Evolutionary conservation across 2,888 invertebrate species (phyloP).

Genomic region (Cheilosia scutellata): DNA sequence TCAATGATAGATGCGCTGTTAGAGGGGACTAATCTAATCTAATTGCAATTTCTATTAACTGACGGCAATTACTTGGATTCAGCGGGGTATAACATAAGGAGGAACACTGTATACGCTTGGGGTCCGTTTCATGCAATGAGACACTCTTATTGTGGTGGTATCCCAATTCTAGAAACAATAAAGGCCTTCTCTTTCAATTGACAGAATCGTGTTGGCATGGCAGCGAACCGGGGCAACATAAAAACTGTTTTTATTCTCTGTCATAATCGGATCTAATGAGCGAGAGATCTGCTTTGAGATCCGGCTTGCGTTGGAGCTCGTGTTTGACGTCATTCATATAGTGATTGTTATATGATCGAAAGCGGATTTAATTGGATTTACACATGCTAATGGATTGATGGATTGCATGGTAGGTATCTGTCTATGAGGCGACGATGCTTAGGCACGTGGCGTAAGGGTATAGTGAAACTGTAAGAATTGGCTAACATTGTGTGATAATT

Average conservation of each 20-base stretch:
- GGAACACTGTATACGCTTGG: conserved; percentile 26
- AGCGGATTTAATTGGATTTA: conserved; percentile 66
- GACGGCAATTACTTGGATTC: conserved; percentile 49
- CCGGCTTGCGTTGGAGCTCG: conserved; percentile 58
- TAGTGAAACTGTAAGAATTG: too few species aligned
- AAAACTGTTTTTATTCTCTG: conserved; percentile 9
- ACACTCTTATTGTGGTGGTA: conserved; percentile 31
- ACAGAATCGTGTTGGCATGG: conserved; percentile 69
- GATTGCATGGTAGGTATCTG: not conserved
- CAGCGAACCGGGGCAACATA: conserved; percentile 16
- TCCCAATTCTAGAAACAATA: conserved; percentile 28
- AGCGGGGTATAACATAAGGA: conserved; percentile 49
- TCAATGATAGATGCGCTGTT: conserved; percentile 50
- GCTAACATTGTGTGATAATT: too few species aligned
- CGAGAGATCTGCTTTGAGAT: conserved; percentile 37
- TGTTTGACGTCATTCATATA: conserved; percentile 63
- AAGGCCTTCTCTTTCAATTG: conserved; percentile 47
- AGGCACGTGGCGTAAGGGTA: too few species aligned
- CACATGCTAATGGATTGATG: conserved; percentile 7
- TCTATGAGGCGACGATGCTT: not conserved
- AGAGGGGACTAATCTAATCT: conserved; percentile 29
- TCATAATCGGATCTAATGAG: conserved; percentile 19
- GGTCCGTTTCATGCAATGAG: conserved; percentile 16
- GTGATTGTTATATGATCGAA: conserved; percentile 45
- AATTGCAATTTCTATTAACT: conserved; percentile 50